These are phyloP conservation scores for Smittia aterrima DNA, from an alignment of 2,888 invertebrate species.

Conservation along the genomic window DNA sequence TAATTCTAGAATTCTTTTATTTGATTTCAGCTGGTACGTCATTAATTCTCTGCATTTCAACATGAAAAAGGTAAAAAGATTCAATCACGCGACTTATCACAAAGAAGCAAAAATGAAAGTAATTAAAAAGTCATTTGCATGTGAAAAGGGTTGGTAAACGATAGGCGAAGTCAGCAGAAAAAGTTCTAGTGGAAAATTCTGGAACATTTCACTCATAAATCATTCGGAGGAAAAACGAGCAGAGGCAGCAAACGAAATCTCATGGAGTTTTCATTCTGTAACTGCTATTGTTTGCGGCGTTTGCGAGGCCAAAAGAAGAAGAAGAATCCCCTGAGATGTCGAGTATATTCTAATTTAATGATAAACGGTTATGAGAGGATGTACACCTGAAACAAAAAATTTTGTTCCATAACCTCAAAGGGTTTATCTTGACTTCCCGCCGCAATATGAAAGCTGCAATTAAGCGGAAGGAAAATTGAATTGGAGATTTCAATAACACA, in stretches of 20 bases:
- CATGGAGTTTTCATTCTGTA: neutral
- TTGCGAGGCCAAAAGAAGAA: neutral
- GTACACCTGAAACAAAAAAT: neutral
- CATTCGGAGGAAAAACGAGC: neutral
- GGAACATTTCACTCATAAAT: constrained; percentile 10
- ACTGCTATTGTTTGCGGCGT: neutral
- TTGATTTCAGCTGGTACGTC: neutral
- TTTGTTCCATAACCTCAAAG: neutral
- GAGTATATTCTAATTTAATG: neutral
- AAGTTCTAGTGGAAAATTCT: neutral
- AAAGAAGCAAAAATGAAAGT: neutral
- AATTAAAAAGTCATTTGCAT: constrained; percentile 20
- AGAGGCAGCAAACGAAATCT: neutral
- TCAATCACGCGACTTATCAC: constrained; percentile 15
- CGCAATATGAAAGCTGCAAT: constrained; percentile 3
- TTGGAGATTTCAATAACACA: neutral
- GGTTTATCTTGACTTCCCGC: neutral
- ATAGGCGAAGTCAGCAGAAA: neutral
- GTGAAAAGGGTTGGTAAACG: neutral
- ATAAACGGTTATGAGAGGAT: neutral
- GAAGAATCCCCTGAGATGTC: constrained; percentile 1
- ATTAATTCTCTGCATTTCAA: neutral
- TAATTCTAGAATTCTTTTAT: neutral
- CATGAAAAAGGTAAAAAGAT: neutral
- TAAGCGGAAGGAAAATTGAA: neutral